Evolutionary conservation across 2,888 invertebrate genomes (phyloP), one percentile per base, ranked within the genome.

Genomic region (Cynaeus angustus): DNA sequence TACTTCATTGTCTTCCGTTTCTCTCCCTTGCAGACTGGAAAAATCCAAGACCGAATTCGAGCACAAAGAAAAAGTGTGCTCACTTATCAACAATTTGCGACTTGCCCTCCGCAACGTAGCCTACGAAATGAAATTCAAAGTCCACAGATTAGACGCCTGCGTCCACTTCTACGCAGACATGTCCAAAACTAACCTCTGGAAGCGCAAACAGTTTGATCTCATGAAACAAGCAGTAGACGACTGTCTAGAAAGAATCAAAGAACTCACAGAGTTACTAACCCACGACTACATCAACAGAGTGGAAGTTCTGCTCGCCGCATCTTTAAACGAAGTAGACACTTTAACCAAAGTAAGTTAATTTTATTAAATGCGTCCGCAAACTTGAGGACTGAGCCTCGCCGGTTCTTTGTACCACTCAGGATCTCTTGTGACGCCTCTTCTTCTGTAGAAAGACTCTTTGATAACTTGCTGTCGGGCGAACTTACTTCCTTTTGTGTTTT

Each of bases 401-500:
- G 89, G 89, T 65, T 85, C 84, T 10, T 83, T 81, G 80, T 89
- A 89, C 84, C 89, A 87, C 1, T 84, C 84, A 0, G 89, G 89
- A 80, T 90, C 90, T 6, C 87, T 86, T 3, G 83, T 87, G 7
- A 88, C 88, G 70, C 89, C 88, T 65, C 80, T 77, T 78, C 87
- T 86, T 56, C 89, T 83, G 80, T 90, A 90, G 81, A 90, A 89
- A 0, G 89, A 88, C 66, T 88, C 86, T 6, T 85, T 84, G 8
- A 90, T 82, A 9, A 89, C 85, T 56, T 86, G 0, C 7, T 33
- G 9, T 7, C 33, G 1, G 3, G 89, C 89, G 72, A 75, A 85
- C 79, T 87, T 86, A 8, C 84, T 79, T 30, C 78, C 78, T 21
- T 74, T 72, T 56, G 78, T 79, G 12, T 73, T 76, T 71, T 80